Conservation (phyloP, 2,113 vertebrate genomes). For the Muscicapa adusta region DNA sequence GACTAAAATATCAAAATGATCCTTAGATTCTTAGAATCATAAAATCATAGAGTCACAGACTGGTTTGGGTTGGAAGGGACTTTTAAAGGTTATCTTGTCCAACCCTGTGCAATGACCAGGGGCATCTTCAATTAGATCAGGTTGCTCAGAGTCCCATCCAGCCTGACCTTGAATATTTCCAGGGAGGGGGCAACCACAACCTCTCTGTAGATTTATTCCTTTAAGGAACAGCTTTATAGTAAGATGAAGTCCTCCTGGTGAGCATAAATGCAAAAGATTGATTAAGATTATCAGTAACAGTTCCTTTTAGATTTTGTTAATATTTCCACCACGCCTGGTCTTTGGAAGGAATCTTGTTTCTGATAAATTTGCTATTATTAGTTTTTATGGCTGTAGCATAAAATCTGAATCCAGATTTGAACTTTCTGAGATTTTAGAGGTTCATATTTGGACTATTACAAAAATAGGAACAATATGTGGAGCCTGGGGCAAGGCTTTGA, state of each 20-base stretch:
- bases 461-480: neutral
- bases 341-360: conserved; percentile 21
- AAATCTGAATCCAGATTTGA: conserved; percentile 6
- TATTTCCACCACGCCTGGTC: neutral
- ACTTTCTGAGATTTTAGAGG: conserved; percentile 21
- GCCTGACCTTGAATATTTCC: neutral
- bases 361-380: conserved; percentile 27
- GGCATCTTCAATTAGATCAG: neutral
- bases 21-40: neutral
- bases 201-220: neutral
- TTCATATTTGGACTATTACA: neutral
- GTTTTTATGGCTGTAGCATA: conserved; percentile 8
- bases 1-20: neutral
- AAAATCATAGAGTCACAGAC: neutral
- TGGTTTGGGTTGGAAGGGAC: neutral
- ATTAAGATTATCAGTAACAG: neutral
- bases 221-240: neutral
- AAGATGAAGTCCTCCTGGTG: neutral
- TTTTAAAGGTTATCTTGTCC: neutral
- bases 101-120: no score
- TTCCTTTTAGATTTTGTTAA: neutral
- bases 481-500: neutral
- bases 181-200: neutral
- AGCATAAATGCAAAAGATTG: neutral
- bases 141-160: neutral